Conservation (phyloP, 2,888 invertebrate genomes). For the Trichacis sp. region DNA sequence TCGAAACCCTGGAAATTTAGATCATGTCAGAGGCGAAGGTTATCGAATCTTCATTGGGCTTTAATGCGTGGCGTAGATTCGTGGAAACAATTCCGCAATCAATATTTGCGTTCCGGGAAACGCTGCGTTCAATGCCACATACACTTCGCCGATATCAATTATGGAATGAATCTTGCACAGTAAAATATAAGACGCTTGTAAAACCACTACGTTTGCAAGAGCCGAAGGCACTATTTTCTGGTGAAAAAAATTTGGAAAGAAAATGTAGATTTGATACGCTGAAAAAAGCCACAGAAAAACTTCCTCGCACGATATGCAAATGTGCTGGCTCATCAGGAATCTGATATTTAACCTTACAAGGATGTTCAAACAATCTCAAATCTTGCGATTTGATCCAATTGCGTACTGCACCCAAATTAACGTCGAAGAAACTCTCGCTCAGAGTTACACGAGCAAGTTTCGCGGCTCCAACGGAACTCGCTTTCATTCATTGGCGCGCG, state of each 20-base stretch:
- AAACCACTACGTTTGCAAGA: background rate
- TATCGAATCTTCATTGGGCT: constrained; percentile 25
- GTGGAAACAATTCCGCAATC: constrained; percentile 36
- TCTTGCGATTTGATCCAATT: constrained; percentile 22
- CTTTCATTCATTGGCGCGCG: constrained; percentile 28
- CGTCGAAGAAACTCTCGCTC: constrained; percentile 35
- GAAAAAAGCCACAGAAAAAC: too few species aligned
- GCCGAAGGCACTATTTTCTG: too few species aligned
- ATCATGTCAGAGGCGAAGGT: too few species aligned
- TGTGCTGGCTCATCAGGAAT: too few species aligned
- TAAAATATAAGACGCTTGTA: background rate
- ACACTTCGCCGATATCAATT: constrained; percentile 8
- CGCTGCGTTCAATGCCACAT: constrained; percentile 15
- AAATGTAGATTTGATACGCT: too few species aligned
- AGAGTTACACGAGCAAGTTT: constrained; percentile 28
- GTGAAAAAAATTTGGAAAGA: too few species aligned
- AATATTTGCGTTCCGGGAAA: constrained; percentile 27
- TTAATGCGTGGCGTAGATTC: constrained; percentile 36
- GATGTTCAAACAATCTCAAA: constrained; percentile 9
- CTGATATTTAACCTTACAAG: constrained; percentile 8
- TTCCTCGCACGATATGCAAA: too few species aligned
- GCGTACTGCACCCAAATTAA: constrained; percentile 32
- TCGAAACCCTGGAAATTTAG: too few species aligned
- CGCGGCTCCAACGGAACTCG: constrained; percentile 16
- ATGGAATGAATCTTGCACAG: background rate